Evolutionary conservation across 2,113 vertebrate species (phyloP).

Genomic region (Albula glossodonta): DNA sequence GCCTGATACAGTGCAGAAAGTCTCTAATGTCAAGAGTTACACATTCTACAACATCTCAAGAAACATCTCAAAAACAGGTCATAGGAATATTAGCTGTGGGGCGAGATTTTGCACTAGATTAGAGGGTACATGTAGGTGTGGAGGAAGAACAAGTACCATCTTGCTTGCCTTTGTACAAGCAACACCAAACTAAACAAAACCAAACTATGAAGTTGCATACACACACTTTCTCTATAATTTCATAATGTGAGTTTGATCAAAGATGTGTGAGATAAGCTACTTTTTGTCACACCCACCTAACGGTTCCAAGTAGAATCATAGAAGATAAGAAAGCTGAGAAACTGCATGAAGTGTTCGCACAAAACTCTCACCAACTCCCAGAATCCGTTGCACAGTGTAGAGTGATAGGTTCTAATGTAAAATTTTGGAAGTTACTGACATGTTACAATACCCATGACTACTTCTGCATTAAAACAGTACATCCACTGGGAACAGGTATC

Average conservation of each 20-base stretch:
- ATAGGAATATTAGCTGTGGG: not conserved
- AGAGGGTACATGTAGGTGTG: slow-evolving; percentile 5
- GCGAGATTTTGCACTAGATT: not conserved
- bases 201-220: not conserved
- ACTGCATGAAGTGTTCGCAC: not conserved
- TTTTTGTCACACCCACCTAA: not conserved
- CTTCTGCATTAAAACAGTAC: too few relatives aligned
- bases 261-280: not conserved
- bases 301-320: not conserved
- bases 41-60: not conserved
- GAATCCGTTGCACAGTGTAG: not conserved
- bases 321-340: not conserved
- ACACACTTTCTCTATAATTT: not conserved
- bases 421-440: not conserved
- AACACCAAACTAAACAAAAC: not conserved
- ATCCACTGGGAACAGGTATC: too few relatives aligned
- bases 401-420: not conserved
- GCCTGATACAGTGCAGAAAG: not conserved
- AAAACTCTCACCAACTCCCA: not conserved
- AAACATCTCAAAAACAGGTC: not conserved
- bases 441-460: not conserved
- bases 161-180: not conserved
- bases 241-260: not conserved
- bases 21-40: not conserved
- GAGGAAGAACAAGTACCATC: not conserved